A percentile compares a stretch with the other conserved stretches of the same genome.
phyloP scores from a whole-genome alignment of 2,113 vertebrate genomes.

The Anguilla rostrata region DNA sequence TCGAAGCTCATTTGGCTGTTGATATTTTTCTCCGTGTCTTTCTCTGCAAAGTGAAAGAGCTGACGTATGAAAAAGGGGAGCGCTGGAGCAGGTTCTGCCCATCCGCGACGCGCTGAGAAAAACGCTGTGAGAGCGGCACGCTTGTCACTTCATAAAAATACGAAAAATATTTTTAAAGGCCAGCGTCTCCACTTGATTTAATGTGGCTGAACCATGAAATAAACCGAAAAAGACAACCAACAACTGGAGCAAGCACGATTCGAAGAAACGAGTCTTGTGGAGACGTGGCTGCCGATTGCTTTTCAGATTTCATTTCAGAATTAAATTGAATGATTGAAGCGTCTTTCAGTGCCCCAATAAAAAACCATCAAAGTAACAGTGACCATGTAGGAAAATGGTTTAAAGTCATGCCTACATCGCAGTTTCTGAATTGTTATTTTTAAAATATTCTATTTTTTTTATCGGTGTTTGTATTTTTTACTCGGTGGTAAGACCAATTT shows the following conservation, averaged over 20 bases:
- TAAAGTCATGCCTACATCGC: not conserved
- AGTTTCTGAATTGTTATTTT: not conserved
- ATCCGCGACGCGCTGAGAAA: conserved; percentile 38
- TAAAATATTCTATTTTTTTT: not conserved
- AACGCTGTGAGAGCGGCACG: conserved; percentile 52
- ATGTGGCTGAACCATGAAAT: conserved; percentile 50
- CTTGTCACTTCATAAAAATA: conserved; percentile 54
- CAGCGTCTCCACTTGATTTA: conserved; percentile 54
- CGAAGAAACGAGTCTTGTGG: not conserved
- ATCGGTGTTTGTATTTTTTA: not conserved
- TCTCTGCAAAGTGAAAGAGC: conserved; percentile 55
- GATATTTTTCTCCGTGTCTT: conserved; percentile 43
- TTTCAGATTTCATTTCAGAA: not conserved
- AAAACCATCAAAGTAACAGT: conserved; percentile 20
- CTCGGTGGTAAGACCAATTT: not conserved
- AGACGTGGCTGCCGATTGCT: not conserved
- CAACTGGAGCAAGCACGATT: not conserved
- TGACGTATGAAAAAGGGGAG: conserved; percentile 54
- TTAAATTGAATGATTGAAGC: conserved; percentile 29
- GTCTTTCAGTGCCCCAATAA: conserved; percentile 24
- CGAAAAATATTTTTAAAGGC: conserved; percentile 37
- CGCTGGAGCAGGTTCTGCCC: conserved; percentile 44
- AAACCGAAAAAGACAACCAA: not conserved
- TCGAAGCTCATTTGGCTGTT: not conserved
- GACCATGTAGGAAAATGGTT: not conserved